These are phyloP conservation scores for Halisarca cf. caerulea DNA, from an alignment of 37 sponge, comb jelly and placozoan genomes.

Conservation along the genomic window DNA sequence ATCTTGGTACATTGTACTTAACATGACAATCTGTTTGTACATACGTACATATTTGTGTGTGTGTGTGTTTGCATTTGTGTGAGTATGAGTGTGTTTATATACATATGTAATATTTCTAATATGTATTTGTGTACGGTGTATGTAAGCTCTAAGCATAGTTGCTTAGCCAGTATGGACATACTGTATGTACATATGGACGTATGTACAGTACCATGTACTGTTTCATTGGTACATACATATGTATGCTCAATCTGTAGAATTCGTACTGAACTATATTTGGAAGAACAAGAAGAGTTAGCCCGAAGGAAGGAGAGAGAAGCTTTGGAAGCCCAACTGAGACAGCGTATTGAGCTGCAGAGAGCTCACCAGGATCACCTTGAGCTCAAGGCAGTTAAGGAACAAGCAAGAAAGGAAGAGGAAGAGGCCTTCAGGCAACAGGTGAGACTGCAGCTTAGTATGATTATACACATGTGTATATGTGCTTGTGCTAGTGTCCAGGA, in stretches of 20 bases:
- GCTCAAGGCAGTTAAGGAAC: constrained; percentile 61
- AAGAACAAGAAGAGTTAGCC: constrained; percentile 92
- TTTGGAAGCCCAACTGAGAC: constrained; percentile 72
- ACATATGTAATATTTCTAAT: too few relatives aligned
- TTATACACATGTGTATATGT: too few relatives aligned
- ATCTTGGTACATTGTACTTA: too few relatives aligned
- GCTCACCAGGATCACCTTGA: constrained; percentile 79
- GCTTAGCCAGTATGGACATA: too few relatives aligned
- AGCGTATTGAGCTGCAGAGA: constrained; percentile 84
- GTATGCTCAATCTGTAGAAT: too few relatives aligned
- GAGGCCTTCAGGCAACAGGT: constrained; percentile 80
- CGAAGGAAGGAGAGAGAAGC: constrained; percentile 78
- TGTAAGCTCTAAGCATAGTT: too few relatives aligned
- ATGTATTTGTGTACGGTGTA: too few relatives aligned
- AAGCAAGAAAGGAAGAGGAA: constrained; percentile 82
- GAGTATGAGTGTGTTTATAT: too few relatives aligned
- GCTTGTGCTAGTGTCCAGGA: too few relatives aligned
- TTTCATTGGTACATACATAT: too few relatives aligned
- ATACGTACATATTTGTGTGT: neutral
- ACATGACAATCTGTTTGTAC: neutral
- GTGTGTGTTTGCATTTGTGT: neutral
- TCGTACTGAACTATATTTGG: constrained; percentile 85
- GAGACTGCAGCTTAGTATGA: neutral
- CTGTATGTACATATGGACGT: too few relatives aligned
- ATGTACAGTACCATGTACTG: too few relatives aligned